Conservation (phyloP, 2,113 vertebrate species). For the Pelecanoides urinatrix region DNA sequence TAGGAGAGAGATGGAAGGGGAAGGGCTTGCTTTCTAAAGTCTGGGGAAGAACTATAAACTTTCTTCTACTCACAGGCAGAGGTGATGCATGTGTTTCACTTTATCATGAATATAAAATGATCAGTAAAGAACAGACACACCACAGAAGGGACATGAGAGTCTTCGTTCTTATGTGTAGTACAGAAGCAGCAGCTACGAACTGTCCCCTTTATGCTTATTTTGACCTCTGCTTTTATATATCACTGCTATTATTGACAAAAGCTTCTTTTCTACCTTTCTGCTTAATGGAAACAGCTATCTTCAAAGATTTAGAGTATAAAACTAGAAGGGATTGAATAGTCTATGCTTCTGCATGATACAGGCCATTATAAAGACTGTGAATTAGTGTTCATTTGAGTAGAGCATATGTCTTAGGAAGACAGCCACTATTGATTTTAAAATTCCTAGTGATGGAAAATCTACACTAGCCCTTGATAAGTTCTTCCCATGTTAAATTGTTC, state of each 20-base stretch:
- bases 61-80: not conserved
- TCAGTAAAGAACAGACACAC: not conserved
- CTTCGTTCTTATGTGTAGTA: not conserved
- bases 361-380: not conserved
- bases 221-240: not conserved
- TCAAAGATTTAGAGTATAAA: slow-evolving; percentile 14
- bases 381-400: not conserved
- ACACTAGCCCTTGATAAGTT: not conserved
- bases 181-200: not conserved
- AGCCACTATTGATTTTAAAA: not conserved
- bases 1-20: not conserved
- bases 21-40: not conserved
- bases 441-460: slow-evolving; percentile 1
- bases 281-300: slow-evolving; percentile 7
- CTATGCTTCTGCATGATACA: not conserved
- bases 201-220: not conserved
- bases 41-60: not conserved
- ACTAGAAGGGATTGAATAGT: not conserved
- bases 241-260: not conserved
- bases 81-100: not conserved
- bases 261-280: not conserved
- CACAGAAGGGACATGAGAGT: not conserved
- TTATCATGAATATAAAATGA: not conserved
- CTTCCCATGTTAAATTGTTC: not conserved
- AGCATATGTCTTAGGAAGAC: not conserved